Evolutionary conservation across 2,113 vertebrate species (phyloP).

Genomic region (Alouatta palliata): DNA sequence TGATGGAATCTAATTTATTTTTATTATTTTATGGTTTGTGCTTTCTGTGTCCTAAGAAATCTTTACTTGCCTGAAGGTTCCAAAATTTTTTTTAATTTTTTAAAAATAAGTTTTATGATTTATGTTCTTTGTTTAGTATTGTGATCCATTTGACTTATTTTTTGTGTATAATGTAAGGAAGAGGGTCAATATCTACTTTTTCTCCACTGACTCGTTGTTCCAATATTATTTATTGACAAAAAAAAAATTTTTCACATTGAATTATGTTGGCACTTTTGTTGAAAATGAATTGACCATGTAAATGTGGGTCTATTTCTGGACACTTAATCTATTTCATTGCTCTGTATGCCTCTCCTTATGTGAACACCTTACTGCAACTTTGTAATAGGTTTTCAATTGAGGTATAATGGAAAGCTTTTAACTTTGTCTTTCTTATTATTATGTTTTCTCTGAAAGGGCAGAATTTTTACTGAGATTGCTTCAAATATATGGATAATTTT

Average conservation of each 20-base stretch:
- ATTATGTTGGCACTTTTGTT: background rate
- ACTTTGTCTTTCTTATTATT: background rate
- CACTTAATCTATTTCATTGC: background rate
- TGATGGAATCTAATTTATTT: background rate
- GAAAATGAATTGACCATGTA: background rate
- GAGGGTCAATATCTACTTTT: background rate
- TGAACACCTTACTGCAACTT: background rate
- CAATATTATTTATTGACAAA: background rate
- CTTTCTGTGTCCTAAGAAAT: background rate
- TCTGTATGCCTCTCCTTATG: background rate
- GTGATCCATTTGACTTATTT: background rate
- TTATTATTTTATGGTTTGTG: background rate
- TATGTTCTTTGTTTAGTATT: background rate
- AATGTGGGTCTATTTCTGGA: background rate
- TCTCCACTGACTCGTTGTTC: background rate
- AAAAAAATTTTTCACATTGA: background rate
- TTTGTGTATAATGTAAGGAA: background rate
- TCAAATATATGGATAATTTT: background rate
- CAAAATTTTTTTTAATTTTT: background rate
- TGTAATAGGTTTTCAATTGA: background rate
- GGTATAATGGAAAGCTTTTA: background rate
- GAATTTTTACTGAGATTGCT: background rate
- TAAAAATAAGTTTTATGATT: background rate
- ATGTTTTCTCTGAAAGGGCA: background rate
- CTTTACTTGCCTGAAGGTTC: background rate